Evolutionary conservation across 2,888 invertebrate genomes (phyloP).

Genomic region (Drosophila austrosaltans): DNA sequence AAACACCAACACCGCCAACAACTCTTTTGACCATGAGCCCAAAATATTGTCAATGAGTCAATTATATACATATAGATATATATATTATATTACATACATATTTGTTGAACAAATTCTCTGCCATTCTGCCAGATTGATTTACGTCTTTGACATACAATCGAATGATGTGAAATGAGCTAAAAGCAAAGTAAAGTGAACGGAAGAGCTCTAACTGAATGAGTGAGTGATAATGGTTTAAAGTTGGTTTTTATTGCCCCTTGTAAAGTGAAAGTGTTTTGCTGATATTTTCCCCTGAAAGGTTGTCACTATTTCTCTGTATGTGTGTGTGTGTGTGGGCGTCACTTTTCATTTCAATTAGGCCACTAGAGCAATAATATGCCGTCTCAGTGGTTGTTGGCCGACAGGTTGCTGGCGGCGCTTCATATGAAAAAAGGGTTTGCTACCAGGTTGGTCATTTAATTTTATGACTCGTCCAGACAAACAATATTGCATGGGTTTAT

Average conservation of each 20-base stretch:
- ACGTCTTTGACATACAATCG: conserved; percentile 2
- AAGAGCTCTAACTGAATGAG: background rate
- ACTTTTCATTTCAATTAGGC: conserved; percentile 45
- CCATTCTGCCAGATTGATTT: conserved; percentile 6
- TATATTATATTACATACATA: conserved; percentile 1
- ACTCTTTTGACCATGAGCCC: background rate
- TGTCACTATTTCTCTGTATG: conserved; percentile 49
- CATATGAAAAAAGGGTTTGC: conserved; percentile 37
- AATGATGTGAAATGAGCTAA: background rate
- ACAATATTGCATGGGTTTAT: background rate
- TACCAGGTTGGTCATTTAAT: conserved; percentile 28
- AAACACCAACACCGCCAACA: background rate
- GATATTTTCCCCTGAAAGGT: conserved; percentile 57
- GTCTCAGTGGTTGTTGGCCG: background rate
- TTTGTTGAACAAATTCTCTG: background rate
- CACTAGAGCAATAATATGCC: conserved; percentile 38
- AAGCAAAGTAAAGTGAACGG: background rate
- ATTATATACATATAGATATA: background rate
- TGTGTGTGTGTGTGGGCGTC: conserved; percentile 56
- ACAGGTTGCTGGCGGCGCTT: conserved; percentile 1
- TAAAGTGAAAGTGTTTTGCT: conserved; percentile 59
- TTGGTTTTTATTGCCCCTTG: conserved; percentile 18
- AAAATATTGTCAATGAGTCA: conserved; percentile 1
- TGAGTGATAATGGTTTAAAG: conserved; percentile 30
- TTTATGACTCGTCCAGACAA: conserved; percentile 45